A percentile compares a stretch with the other conserved stretches of the same genome.
Evolutionary conservation across 2,113 vertebrate species (phyloP).

Genomic region (Limnothrissa miodon): DNA sequence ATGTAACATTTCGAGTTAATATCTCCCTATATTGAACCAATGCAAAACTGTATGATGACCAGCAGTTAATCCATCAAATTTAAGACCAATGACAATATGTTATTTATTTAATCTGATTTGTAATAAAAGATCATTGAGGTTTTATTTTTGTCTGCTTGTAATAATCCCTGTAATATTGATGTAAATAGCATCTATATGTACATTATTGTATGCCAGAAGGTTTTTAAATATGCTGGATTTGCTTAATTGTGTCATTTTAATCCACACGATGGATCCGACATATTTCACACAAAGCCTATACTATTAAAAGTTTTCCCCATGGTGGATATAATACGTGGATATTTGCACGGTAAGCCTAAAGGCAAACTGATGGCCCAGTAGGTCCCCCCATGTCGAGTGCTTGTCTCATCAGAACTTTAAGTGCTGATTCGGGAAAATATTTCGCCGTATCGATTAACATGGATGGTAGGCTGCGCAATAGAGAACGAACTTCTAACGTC

Average conservation of each 20-base stretch:
- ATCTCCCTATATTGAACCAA: too few relatives aligned
- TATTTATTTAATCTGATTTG: conserved; percentile 16
- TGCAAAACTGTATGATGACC: conserved; percentile 43
- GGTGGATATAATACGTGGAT: conserved; percentile 46
- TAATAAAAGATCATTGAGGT: neutral
- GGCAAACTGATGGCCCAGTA: neutral
- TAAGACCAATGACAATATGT: conserved; percentile 39
- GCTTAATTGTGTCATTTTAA: neutral
- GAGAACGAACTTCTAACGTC: neutral
- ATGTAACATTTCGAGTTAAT: too few relatives aligned
- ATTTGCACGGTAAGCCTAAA: conserved; percentile 54
- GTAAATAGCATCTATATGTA: conserved; percentile 32
- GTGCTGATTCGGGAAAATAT: conserved; percentile 70
- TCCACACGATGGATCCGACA: neutral
- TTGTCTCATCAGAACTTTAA: conserved; percentile 70
- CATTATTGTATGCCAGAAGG: too few relatives aligned
- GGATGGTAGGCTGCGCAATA: neutral
- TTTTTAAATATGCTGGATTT: too few relatives aligned
- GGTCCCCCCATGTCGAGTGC: conserved; percentile 57
- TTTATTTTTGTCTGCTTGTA: neutral
- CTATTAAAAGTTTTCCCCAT: neutral
- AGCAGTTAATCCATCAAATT: conserved; percentile 66
- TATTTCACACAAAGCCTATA: too few relatives aligned
- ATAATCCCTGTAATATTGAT: conserved; percentile 50
- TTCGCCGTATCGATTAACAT: conserved; percentile 60